A percentile compares a stretch with the other conserved stretches of the same genome.
Evolutionary conservation across 2,113 vertebrate genomes (phyloP).

Genomic region (Hepsetus odoe): DNA sequence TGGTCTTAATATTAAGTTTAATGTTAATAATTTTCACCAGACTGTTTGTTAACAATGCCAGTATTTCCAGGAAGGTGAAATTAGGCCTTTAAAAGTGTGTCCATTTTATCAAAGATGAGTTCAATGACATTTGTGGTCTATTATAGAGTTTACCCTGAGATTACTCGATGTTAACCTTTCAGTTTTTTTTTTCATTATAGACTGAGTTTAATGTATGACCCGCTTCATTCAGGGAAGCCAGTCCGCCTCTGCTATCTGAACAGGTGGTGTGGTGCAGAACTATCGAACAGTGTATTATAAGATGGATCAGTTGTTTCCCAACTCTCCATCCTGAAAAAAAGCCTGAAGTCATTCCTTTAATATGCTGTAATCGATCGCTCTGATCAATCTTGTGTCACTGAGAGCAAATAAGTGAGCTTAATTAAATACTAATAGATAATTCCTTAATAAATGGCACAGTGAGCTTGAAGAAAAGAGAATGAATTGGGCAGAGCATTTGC

Average conservation of each 20-base stretch:
- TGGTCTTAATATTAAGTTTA: not conserved
- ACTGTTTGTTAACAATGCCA: not conserved
- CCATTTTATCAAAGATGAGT: too few relatives aligned
- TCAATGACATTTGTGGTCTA: too few relatives aligned
- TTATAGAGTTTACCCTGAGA: too few relatives aligned
- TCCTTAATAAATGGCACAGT: constrained; percentile 57
- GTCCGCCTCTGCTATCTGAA: constrained; percentile 25
- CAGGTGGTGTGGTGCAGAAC: constrained; percentile 55
- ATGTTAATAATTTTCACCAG: not conserved
- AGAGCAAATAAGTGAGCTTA: constrained; percentile 68
- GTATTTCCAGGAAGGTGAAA: too few relatives aligned
- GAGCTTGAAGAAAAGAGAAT: constrained; percentile 47
- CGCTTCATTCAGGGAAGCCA: constrained; percentile 32
- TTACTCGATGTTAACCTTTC: too few relatives aligned
- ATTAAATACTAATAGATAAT: constrained; percentile 71
- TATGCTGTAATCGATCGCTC: constrained; percentile 64
- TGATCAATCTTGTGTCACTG: constrained; percentile 69
- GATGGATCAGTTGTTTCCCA: constrained; percentile 61
- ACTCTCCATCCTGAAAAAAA: constrained; percentile 54
- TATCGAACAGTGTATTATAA: constrained; percentile 47
- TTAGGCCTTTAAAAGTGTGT: too few relatives aligned
- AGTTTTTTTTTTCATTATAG: constrained; percentile 30
- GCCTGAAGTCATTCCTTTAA: constrained; percentile 57
- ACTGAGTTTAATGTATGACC: not conserved
- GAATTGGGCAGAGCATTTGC: constrained; percentile 26